These are phyloP conservation scores for Bufotes viridis DNA, from an alignment of 2,797 vertebrate genomes.

Conservation along the genomic window DNA sequence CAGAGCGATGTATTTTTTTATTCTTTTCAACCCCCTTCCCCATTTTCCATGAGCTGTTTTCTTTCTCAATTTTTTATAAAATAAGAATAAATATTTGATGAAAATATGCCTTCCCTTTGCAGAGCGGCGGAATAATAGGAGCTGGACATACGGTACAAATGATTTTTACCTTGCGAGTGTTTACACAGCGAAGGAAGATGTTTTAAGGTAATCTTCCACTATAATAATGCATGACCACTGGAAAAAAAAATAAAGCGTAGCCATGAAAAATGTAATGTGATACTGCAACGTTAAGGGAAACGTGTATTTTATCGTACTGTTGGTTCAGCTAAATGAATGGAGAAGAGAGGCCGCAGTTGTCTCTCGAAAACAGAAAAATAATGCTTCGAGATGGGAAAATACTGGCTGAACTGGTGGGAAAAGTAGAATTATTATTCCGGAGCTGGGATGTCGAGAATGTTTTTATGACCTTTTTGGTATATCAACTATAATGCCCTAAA, in stretches of 20 bases:
- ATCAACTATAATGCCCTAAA: neutral
- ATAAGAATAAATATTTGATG: slow-evolving; percentile 61
- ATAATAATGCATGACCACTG: slow-evolving; percentile 54
- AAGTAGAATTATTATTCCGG: slow-evolving; percentile 20
- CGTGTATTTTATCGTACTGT: slow-evolving; percentile 49
- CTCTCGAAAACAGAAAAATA: slow-evolving; percentile 16
- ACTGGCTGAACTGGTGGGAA: neutral
- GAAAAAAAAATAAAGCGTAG: slow-evolving; percentile 35
- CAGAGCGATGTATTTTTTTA: slow-evolving; percentile 10
- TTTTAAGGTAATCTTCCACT: slow-evolving; percentile 59
- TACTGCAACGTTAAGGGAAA: slow-evolving; percentile 41
- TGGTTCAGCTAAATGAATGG: slow-evolving; percentile 42
- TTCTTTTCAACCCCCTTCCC: neutral
- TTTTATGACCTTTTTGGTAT: slow-evolving; percentile 33
- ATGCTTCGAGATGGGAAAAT: slow-evolving; percentile 3
- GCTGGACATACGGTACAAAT: slow-evolving; percentile 53
- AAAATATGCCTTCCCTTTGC: slow-evolving; percentile 49
- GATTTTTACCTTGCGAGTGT: slow-evolving; percentile 53
- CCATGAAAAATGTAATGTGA: slow-evolving; percentile 49
- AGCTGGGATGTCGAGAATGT: neutral
- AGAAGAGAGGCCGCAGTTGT: slow-evolving; percentile 14
- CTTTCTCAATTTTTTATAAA: slow-evolving; percentile 55
- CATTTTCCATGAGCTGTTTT: slow-evolving; percentile 49
- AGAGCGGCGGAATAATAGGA: slow-evolving; percentile 40
- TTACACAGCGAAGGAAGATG: slow-evolving; percentile 46